phyloP scores from a whole-genome alignment of 2,797 vertebrate species.

The Hydrolagus colliei region DNA sequence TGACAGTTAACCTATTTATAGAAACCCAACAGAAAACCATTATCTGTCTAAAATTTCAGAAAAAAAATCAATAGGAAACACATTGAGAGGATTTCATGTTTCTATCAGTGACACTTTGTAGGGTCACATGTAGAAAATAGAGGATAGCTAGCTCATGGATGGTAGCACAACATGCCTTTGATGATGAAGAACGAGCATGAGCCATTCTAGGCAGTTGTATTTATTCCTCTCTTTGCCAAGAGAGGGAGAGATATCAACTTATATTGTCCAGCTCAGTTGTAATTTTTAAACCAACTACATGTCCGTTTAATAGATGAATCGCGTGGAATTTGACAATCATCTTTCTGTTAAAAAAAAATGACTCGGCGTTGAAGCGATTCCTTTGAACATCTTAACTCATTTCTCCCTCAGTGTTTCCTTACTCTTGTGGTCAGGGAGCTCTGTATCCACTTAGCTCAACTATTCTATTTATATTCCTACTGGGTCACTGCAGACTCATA shows the following conservation, averaged over 20 bases:
- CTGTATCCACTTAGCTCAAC: not conserved
- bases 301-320: not conserved
- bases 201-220: not conserved
- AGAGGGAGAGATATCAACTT: not conserved
- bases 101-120: not conserved
- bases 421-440: not conserved
- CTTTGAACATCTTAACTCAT: not conserved
- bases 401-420: not conserved
- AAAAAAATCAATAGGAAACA: not conserved
- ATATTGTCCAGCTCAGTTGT: not conserved
- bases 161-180: not conserved
- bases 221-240: not conserved
- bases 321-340: not conserved
- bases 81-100: constrained; percentile 16
- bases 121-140: constrained; percentile 4
- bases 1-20: constrained; percentile 12
- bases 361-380: not conserved
- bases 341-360: not conserved
- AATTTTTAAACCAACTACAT: not conserved
- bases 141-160: not conserved
- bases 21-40: not conserved
- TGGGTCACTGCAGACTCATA: not conserved
- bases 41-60: not conserved
- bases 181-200: not conserved
- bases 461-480: not conserved